Base-by-base conservation (phyloP, 2,113 vertebrate species). In the Misgurnus anguillicaudatus region DNA sequence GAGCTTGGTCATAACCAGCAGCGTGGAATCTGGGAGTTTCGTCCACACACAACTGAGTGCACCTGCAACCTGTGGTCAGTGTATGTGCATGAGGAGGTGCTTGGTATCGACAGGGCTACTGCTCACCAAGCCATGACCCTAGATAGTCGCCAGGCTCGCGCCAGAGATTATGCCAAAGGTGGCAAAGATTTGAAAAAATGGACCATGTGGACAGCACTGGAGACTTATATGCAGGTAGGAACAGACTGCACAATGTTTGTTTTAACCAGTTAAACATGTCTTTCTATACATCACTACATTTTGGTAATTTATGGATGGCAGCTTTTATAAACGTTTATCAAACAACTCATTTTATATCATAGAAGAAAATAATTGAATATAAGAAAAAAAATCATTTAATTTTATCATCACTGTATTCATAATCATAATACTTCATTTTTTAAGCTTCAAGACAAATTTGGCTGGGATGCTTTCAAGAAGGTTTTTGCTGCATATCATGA, bases 31-130 rank as follows among this genome's bases (percentile, higher is more conserved):
- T 96, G 94, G 95, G 91, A 94, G 75, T 93, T 96, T 79, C 85
- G 78, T 3, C 60, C 89, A 6, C 86, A 95, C 68, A 94, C 92
- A 66, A 93, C 89, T 0, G 94, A 95, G 81, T 89, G 91, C 10
- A 94, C 93, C 1, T 95, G 92, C 86, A 96, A 95, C 83, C 89
- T 96, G 81, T 95, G 94, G 94, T 90, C 93, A 0, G 81, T 94
- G 78, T 95, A 92, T 24, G 84, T 94, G 64, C 86, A 92, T 4
- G 91, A 94, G 81, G 83, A 80, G 0, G 87, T 91, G 58, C 83
- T 94, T 24, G 83, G 84, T 0, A 41, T 91, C 67, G 21, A 88
- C 14, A 86, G 90, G 21, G 69, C 5, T 0, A 66, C 79, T 61
- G 90, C 87, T 45, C 90, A 93, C 53, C 0, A 7, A 1, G 10